A percentile compares a stretch with the other conserved stretches of the same genome.
phyloP scores from a whole-genome alignment of 2,113 vertebrate genomes.

The Laterallus jamaicensis region DNA sequence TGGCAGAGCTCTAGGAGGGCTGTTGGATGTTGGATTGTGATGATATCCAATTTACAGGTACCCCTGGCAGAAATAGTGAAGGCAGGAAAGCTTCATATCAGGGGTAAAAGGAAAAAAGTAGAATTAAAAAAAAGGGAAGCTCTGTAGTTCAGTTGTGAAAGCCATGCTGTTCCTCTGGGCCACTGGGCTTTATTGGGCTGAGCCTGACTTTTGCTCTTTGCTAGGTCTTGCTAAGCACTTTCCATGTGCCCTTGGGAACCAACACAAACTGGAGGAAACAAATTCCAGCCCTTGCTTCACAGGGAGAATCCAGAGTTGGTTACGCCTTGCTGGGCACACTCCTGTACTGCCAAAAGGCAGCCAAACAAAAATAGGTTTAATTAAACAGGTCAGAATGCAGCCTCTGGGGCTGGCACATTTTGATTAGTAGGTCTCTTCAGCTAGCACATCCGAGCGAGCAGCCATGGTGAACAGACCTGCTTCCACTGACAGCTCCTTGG shows the following conservation, averaged over 20 bases:
- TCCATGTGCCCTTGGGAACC: neutral
- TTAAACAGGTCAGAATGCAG: neutral
- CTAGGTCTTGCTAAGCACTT: neutral
- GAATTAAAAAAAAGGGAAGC: no score
- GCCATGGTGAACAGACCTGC: neutral
- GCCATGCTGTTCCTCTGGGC: neutral
- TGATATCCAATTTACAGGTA: neutral
- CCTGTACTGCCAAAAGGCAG: neutral
- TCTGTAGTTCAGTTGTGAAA: neutral
- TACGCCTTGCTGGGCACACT: neutral
- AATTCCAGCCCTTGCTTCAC: neutral
- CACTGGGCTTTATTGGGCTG: neutral
- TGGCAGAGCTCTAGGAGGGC: neutral
- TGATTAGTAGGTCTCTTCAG: neutral
- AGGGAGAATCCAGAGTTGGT: neutral
- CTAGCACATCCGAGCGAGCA: neutral
- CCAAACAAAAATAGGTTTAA: neutral
- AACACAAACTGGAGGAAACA: neutral
- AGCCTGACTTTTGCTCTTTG: neutral
- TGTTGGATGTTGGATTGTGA: neutral
- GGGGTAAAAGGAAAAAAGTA: neutral
- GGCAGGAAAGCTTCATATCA: neutral
- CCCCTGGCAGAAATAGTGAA: neutral
- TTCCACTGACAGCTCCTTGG: neutral
- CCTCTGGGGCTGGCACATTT: neutral